A percentile compares a stretch with the other conserved stretches of the same genome.
Conservation (phyloP, 2,113 vertebrate genomes). For the Holacanthus passer region DNA sequence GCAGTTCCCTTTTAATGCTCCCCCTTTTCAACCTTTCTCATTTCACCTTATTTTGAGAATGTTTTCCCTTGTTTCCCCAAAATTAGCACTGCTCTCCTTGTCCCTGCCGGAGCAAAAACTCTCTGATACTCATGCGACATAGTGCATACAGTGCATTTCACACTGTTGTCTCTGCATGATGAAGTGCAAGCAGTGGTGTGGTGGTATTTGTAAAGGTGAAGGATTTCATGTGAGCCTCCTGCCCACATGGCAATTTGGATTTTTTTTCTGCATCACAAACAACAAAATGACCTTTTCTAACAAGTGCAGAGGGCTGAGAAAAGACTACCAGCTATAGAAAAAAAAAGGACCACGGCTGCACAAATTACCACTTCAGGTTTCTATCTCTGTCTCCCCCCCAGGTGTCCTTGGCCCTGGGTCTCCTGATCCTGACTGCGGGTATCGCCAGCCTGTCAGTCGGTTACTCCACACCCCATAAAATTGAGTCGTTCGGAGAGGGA, state of each 20-base stretch:
- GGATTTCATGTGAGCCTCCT: constrained; percentile 30
- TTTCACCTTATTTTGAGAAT: not conserved
- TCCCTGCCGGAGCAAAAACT: not conserved
- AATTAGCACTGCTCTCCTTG: not conserved
- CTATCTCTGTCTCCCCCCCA: constrained; percentile 63
- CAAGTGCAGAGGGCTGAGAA: constrained; percentile 25
- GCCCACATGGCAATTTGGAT: constrained; percentile 30
- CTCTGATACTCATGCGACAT: not conserved
- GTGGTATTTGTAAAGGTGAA: constrained; percentile 67
- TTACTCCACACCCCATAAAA: constrained; percentile 89
- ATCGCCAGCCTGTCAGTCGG: constrained; percentile 82
- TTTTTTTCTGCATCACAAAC: constrained; percentile 62
- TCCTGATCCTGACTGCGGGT: constrained; percentile 86
- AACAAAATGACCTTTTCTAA: constrained; percentile 71
- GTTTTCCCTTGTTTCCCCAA: not conserved
- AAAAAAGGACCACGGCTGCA: not conserved
- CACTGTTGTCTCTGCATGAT: constrained; percentile 50
- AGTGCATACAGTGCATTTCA: constrained; percentile 38
- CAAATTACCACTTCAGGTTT: constrained; percentile 7
- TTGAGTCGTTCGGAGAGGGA: constrained; percentile 93
- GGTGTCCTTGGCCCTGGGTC: constrained; percentile 91
- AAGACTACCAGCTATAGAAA: constrained; percentile 5
- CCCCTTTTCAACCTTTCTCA: not conserved
- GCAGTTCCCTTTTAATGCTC: no score
- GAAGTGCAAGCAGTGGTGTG: constrained; percentile 46